Conservation (phyloP, 2,888 invertebrate species). For the Trypoxylon attenuatum region DNA sequence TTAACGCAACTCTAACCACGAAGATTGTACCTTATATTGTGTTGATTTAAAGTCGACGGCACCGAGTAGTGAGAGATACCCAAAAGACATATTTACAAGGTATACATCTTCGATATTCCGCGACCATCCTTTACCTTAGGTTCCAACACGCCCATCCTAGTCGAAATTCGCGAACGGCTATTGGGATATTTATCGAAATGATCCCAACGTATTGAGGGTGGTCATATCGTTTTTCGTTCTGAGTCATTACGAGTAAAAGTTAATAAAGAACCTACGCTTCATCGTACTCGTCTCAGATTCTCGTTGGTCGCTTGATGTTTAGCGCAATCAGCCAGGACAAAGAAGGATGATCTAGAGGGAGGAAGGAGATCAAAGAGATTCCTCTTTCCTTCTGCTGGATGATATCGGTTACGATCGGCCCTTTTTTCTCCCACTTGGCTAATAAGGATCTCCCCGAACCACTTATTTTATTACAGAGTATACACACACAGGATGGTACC, state of each 20-base stretch:
- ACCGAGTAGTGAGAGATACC: neutral
- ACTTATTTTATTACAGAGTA: slow-evolving; percentile 44
- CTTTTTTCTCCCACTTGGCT: slow-evolving; percentile 7
- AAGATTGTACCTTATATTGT: slow-evolving; percentile 19
- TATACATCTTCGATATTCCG: neutral
- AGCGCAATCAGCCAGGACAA: slow-evolving; percentile 14
- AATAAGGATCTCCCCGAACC: slow-evolving; percentile 42
- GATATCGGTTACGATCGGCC: slow-evolving; percentile 37
- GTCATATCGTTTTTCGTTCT: too few relatives aligned
- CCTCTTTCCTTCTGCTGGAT: slow-evolving; percentile 20
- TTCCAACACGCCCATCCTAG: too few relatives aligned
- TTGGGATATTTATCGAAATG: too few relatives aligned
- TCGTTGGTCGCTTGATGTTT: too few relatives aligned
- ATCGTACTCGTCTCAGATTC: too few relatives aligned
- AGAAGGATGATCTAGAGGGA: slow-evolving; percentile 17
- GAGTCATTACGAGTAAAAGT: too few relatives aligned
- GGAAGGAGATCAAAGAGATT: slow-evolving; percentile 31
- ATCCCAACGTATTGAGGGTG: too few relatives aligned
- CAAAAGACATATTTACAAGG: neutral
- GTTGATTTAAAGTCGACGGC: neutral
- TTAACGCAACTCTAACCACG: neutral
- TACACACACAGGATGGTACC: slow-evolving; percentile 7
- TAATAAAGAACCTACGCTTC: too few relatives aligned
- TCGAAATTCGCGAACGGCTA: too few relatives aligned
- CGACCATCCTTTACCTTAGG: too few relatives aligned